A percentile compares a stretch with the other conserved stretches of the same genome.
Evolutionary conservation across 2,113 vertebrate genomes (phyloP).

Genomic region (Irena cyanogastra): DNA sequence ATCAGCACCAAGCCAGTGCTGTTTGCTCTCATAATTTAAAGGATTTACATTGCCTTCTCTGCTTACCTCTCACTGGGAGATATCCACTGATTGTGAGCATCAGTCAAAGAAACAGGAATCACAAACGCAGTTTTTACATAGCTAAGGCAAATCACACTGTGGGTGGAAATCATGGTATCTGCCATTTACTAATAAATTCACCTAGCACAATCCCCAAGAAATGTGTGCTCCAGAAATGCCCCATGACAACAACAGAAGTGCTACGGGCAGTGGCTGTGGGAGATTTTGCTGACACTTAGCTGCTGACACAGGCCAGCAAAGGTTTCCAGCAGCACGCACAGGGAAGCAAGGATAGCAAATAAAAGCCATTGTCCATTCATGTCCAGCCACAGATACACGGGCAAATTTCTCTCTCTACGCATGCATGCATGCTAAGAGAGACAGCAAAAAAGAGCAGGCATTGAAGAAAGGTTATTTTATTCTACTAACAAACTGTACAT

Average conservation of each 20-base stretch:
- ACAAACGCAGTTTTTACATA: not conserved
- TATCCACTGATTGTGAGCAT: not conserved
- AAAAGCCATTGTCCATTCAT: not conserved
- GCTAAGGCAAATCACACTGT: not conserved
- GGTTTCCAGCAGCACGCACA: not conserved
- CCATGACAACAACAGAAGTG: not conserved
- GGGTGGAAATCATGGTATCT: not conserved
- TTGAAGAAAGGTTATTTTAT: slow-evolving; percentile 1
- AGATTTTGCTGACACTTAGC: not conserved
- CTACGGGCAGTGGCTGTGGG: not conserved
- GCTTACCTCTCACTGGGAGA: not conserved
- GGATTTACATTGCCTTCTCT: not conserved
- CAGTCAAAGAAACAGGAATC: not conserved
- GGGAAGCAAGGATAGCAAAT: not conserved
- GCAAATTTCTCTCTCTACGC: not conserved
- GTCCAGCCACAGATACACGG: not conserved
- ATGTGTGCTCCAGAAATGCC: not conserved
- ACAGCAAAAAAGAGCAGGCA: not conserved
- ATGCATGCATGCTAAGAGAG: not conserved
- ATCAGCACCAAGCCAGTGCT: not conserved
- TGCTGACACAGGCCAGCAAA: not conserved
- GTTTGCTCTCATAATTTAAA: not conserved
- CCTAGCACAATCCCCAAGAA: not conserved
- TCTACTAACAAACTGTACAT: not conserved
- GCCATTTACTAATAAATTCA: not conserved